Evolutionary conservation across 1,140 invertebrate genomes (phyloP).

Genomic region (Aphelinus certus): DNA sequence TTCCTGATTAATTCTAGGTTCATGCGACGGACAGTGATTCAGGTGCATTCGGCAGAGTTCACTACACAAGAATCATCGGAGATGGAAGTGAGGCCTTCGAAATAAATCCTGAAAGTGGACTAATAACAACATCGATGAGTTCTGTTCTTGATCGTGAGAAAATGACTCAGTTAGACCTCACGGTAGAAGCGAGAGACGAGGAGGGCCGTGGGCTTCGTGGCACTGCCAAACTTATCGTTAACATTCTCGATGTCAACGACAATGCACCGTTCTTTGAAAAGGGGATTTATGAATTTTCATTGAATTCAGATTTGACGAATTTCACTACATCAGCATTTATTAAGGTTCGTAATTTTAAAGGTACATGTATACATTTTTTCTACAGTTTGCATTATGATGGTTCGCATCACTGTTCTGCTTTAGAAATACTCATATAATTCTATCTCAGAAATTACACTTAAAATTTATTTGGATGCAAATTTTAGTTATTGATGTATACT

Average conservation of each 20-base stretch:
- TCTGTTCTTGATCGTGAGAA: constrained; percentile 85
- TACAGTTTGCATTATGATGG: too few species aligned
- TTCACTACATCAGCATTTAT: constrained; percentile 79
- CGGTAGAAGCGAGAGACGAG: constrained; percentile 86
- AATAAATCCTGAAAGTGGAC: constrained; percentile 81
- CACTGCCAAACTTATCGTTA: constrained; percentile 76
- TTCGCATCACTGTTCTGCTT: too few species aligned
- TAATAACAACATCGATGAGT: constrained; percentile 80
- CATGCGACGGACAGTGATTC: constrained; percentile 81
- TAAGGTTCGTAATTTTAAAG: constrained; percentile 60
- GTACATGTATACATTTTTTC: background rate
- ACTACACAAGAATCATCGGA: constrained; percentile 81
- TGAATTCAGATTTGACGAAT: constrained; percentile 76
- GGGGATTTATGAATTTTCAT: constrained; percentile 81
- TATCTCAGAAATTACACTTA: too few species aligned
- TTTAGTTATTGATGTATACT: too few species aligned
- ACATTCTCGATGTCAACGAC: constrained; percentile 87
- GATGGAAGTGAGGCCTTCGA: constrained; percentile 78
- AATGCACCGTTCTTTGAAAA: constrained; percentile 85
- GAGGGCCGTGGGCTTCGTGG: constrained; percentile 81
- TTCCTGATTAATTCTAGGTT: constrained; percentile 53
- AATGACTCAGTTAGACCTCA: constrained; percentile 77
- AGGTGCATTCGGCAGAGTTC: constrained; percentile 75
- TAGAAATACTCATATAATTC: too few species aligned
- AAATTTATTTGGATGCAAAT: too few species aligned